These are phyloP conservation scores for Spodoptera littoralis DNA, from an alignment of 2,888 invertebrate genomes.

Conservation along the genomic window DNA sequence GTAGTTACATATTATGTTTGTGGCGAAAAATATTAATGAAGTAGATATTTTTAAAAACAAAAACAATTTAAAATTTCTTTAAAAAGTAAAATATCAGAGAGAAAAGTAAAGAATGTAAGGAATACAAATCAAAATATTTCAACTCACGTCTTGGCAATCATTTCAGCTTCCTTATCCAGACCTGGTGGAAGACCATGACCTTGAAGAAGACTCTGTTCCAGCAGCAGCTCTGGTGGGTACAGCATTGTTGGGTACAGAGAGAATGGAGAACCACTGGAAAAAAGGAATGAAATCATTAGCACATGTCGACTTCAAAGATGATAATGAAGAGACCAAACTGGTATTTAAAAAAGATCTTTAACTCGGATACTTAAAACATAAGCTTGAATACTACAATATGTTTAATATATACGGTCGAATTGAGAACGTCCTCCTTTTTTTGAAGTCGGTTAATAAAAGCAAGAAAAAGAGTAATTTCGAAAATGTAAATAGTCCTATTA, in stretches of 20 bases:
- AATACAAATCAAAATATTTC: constrained; percentile 9
- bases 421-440: no score
- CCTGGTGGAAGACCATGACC: constrained; percentile 87
- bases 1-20: no score
- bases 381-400: no score
- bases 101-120: no score
- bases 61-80: no score
- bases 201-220: constrained; percentile 86
- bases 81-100: no score
- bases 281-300: constrained; percentile 11
- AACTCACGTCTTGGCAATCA: constrained; percentile 85
- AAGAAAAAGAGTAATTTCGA: not conserved
- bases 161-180: constrained; percentile 85
- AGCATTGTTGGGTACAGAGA: constrained; percentile 86
- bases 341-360: not conserved
- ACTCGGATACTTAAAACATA: not conserved
- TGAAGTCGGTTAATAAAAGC: not conserved
- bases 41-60: no score
- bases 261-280: constrained; percentile 82
- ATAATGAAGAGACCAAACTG: no score
- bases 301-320: no score
- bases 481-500: constrained; percentile 56
- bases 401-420: no score
- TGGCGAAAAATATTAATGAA: no score
- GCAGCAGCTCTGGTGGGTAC: constrained; percentile 84